These are phyloP conservation scores for Ladona fulva DNA, from an alignment of 1,140 invertebrate genomes.

Conservation along the genomic window DNA sequence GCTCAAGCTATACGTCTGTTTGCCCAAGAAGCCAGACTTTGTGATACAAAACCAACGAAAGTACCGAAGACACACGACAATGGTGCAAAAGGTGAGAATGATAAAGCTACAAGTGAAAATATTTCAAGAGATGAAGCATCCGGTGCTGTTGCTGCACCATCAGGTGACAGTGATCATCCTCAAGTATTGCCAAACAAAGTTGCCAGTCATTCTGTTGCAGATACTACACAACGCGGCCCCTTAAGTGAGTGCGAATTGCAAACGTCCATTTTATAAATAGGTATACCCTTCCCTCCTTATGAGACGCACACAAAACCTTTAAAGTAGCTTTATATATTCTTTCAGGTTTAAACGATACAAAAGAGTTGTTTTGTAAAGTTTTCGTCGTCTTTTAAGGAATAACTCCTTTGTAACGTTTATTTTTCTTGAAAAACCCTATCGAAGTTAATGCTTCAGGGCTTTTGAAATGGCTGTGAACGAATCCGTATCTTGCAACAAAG, in stretches of 20 bases:
- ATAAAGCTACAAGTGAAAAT: conserved; percentile 37
- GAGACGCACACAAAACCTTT: neutral
- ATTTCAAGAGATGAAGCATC: conserved; percentile 19
- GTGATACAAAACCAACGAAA: conserved; percentile 64
- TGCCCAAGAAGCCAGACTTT: conserved; percentile 71
- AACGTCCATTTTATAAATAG: neutral
- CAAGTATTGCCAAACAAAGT: conserved; percentile 1
- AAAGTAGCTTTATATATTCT: no score
- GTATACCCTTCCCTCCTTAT: neutral
- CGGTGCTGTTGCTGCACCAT: neutral
- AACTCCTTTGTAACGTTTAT: no score
- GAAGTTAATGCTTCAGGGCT: no score
- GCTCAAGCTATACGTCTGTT: conserved; percentile 77
- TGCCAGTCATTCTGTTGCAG: conserved; percentile 7
- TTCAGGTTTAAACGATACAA: no score
- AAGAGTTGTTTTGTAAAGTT: no score
- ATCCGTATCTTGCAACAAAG: conserved; percentile 17
- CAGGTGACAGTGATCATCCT: neutral
- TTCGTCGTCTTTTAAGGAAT: no score
- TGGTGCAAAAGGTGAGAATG: conserved; percentile 29
- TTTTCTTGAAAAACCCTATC: no score
- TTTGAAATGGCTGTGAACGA: no score
- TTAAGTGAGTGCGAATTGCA: neutral
- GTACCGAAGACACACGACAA: conserved; percentile 51
- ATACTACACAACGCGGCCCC: neutral